Evolutionary conservation across 2,888 invertebrate genomes (phyloP), one percentile per base, ranked within the genome.

Genomic region (Liopterus haemorrhoidalis): DNA sequence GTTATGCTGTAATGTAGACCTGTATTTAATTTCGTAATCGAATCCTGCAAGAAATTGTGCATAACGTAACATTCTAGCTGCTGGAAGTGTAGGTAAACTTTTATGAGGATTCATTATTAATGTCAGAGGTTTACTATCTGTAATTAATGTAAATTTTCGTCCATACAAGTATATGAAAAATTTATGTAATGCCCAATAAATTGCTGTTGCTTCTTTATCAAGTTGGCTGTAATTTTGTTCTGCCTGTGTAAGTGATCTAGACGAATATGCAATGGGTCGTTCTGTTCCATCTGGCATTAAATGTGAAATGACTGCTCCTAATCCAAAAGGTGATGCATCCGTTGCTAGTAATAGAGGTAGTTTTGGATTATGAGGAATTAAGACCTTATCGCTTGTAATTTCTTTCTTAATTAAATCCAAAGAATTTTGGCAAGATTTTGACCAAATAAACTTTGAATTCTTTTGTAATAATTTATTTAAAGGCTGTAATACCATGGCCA

Each of bases 311-410:
- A 48, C 49, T 42, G 9, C 27, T 21, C 27, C 27, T 27, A 27
- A 28, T 30, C 63, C 63, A 11, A 42, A 43, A 5, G 58, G 59
- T 35, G 58, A 60, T 6, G 63, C 62, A 52, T 66, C 64, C 8
- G 61, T 59, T 4, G 62, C 59, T 14, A 65, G 31, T 25, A 45
- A 42, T 2, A 60, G 18, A 3, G 57, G 55, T 46, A 56, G 45
- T 9, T 54, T 46, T 14, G 31, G 41, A 43, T 61, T 45, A 32
- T 54, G 62, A 25, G 56, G 57, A 33, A 40, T 49, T 9, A 59
- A 40, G 20, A 56, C 51, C 27, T 44, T 41, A n/a, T 50, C 49
- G 25, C 53, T 45, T 15, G 49, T 37, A 1, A 58, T 52, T 39
- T 58, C 55, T 15, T 53, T 6, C 43, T 54, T 57, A 32, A 53